Base-by-base conservation (phyloP, 2,113 vertebrate species). In the Heloderma charlesbogerti region DNA sequence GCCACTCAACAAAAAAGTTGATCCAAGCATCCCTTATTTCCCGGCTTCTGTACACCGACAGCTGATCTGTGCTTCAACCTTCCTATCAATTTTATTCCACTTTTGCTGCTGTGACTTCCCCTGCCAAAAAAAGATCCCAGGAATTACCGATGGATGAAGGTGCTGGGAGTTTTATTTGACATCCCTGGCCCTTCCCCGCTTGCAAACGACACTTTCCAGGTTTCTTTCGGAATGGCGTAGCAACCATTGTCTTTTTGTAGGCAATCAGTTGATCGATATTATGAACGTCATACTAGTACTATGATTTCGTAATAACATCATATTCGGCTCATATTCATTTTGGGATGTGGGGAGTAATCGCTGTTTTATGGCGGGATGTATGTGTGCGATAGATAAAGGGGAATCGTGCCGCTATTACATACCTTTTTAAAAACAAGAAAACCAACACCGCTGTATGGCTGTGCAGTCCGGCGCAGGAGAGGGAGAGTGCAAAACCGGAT, bases 21-120 rank as follows among this genome's bases (percentile, higher is more conserved):
- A 74, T 51, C 29, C 31, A 29, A 13, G 5, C 16, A 63, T 63
- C 60, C 60, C 18, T 22, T 20, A 18, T 22, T 4, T 12, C 22
- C 60, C 3, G 51, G 60, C 60, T 63, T 12, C 12, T 63, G 60
- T 4, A 20, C 60, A 63, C 60, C 18, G 16, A 37, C 16, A 37
- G n/a, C 5, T 15, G 88, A 86, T 92, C 86, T 92, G 90, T 89
- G 81, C 60, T 90, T 90, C 91, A 90, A 86, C 93, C 93, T 88
- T 81, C 74, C 3, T 13, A 29, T 1, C 43, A 6, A 22, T 79
- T 79, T 79, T 6, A 0, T 18, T 0, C 51, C 18, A 2, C 6
- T 82, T 82, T 82, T 22, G 16, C 51, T 60, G 13, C 60, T 31
- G 18, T 20, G 34, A 57, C 80, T 22, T 60, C 3, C 77, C 77